Evolutionary conservation across 2,797 vertebrate species (phyloP), one percentile per base, ranked within the genome.

Genomic region (Gastrophryne carolinensis): DNA sequence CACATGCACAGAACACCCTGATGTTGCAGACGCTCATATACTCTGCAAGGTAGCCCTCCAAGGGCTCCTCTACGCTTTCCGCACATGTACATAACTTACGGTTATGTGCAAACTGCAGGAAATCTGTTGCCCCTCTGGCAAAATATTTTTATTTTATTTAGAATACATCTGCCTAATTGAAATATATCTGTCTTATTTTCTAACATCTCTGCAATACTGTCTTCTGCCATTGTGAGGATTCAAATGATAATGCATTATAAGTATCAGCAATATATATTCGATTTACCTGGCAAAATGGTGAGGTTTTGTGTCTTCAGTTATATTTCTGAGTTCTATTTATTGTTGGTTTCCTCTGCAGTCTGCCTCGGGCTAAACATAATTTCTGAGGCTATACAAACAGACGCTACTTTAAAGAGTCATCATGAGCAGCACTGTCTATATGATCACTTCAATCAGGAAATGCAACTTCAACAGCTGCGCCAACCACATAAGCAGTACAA

Each of bases 391-490:
- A 5, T 26, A 54, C 52, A 54, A 54, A 54, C 23, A 27, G 52
- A 26, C 12, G 26, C 52, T 54, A 19, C 11, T 26, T 61, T 62
- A 41, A 13, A 62, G 21, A 24, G 11, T 62, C 58, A 41, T 62
- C n/a, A 62, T 62, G 17, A 23, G 9, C 58, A 39, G 35, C 58
- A 62, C 54, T 57, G 19, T 62, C 58, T 62, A 35, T 37, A 62
- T 62, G 35, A 62, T 62, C 35, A 62, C 34, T 41, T 62, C 58
- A 62, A 41, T 62, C 58, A 41, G 12, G 41, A 41, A 62, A 62
- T 62, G 12, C 58, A 39, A 62, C 58, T 62, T 41, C 23, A 41
- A 26, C 34, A 62, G 58, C 58, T 61, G 58, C 35, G 58, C 23
- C 58, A 27, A 54, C 52, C 52, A 54, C 24, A 54, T 54, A 54